Evolutionary conservation across 2,888 invertebrate genomes (phyloP), one percentile per base, ranked within the genome.

Genomic region (Sipha maydis): DNA sequence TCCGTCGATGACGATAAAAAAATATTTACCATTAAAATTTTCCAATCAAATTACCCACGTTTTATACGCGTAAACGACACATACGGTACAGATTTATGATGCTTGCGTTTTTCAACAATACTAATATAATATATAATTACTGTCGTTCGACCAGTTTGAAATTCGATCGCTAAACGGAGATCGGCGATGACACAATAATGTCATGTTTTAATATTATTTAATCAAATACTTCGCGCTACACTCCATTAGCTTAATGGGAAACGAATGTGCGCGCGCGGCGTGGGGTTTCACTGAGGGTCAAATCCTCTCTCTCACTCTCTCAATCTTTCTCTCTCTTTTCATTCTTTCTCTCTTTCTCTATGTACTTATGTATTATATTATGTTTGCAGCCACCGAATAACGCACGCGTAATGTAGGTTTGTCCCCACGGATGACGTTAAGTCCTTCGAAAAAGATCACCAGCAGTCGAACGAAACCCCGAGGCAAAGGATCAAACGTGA

Each of bases 161-260:
- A 61, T 61, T 9, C 61, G 61, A 61, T 61, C 61, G 21, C 7
- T 61, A 4, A 21, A 25, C 19, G 19, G 61, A 61, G 61, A 61
- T 61, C 61, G 25, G 7, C 61, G 61, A 25, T 8, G 61, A 25
- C 25, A 61, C 61, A 25, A 61, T 61, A 25, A 61, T 61, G 61
- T 25, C 21, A 7, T 61, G 61, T 61, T 61, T 61, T 61, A 61
- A 61, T 61, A 61, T 71, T 28, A 17, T 71, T 31, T 71, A 31
- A 71, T 71, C 71, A 28, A 71, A 71, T 71, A 17, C 71, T 69
- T 69, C 69, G 11, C 28, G 28, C 28, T 69, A 28, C 71, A 71
- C 71, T 71, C 71, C 71, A 71, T 71, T 71, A 71, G 71, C 31
- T 71, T 71, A 71, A 71, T 71, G 71, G 71, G 71, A 71, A 28